phyloP scores from a whole-genome alignment of 2,888 invertebrate genomes.

The Cylloceria caligata region DNA sequence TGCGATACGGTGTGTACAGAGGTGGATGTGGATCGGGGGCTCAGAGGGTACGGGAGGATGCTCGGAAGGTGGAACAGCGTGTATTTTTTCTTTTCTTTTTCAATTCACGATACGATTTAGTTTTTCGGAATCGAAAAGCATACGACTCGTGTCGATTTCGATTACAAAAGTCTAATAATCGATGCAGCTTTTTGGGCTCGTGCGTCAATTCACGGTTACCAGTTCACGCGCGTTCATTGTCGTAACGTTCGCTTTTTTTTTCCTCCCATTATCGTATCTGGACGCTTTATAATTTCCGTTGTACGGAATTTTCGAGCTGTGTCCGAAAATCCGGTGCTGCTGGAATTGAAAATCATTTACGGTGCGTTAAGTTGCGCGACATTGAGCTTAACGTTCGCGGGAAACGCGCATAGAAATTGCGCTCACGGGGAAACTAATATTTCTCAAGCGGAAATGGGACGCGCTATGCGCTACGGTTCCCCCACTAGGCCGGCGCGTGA shows the following conservation, averaged over 20 bases:
- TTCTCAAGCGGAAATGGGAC: conserved; percentile 74
- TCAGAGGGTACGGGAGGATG: conserved; percentile 33
- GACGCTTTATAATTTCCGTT: conserved; percentile 49
- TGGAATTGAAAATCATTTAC: conserved; percentile 43
- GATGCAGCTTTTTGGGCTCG: conserved; percentile 44
- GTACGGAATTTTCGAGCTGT: conserved; percentile 33
- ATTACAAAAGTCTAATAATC: conserved; percentile 35
- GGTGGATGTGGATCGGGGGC: conserved; percentile 27
- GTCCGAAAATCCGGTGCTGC: conserved; percentile 46
- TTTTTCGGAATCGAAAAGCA: neutral
- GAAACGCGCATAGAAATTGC: conserved; percentile 74
- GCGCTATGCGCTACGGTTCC: conserved; percentile 10
- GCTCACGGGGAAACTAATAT: conserved; percentile 68
- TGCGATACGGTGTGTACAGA: conserved; percentile 73
- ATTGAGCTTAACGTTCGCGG: conserved; percentile 51
- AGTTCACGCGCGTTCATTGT: neutral
- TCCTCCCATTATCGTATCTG: neutral
- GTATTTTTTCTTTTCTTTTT: conserved; percentile 4
- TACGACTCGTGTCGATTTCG: conserved; percentile 17
- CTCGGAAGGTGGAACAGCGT: conserved; percentile 19
- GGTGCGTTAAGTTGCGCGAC: conserved; percentile 57
- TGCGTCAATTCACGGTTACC: conserved; percentile 15
- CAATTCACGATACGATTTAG: neutral
- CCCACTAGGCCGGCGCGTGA: conserved; percentile 39
- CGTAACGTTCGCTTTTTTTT: neutral